Evolutionary conservation across 1,140 invertebrate genomes (phyloP).

Genomic region (Nylanderia fulva): DNA sequence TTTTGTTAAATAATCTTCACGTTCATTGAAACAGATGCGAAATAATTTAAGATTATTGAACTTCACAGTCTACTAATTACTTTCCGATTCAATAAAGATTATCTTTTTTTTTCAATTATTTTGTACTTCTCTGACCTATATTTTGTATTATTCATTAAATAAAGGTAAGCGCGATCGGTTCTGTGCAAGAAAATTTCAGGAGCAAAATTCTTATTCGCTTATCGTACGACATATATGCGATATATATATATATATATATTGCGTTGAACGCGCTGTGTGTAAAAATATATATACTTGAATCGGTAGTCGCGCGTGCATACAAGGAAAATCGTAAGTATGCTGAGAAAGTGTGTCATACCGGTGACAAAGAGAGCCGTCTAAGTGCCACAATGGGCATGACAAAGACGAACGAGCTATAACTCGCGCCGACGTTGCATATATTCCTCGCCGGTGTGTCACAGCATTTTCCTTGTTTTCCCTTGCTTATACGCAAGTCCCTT

Average conservation of each 20-base stretch:
- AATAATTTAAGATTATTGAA: too few species aligned
- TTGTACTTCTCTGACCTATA: background rate
- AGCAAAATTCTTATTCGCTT: slow-evolving; percentile 4
- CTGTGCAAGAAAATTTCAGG: background rate
- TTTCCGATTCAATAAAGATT: too few species aligned
- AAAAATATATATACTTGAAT: background rate
- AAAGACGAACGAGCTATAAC: slow-evolving; percentile 61
- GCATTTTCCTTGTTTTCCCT: slow-evolving; percentile 57
- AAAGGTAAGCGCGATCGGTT: background rate
- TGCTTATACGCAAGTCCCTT: slow-evolving; percentile 34
- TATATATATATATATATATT: too few species aligned
- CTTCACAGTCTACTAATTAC: too few species aligned
- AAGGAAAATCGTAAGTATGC: slow-evolving; percentile 52
- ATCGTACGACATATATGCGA: background rate
- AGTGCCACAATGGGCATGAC: slow-evolving; percentile 59
- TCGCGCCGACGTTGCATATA: slow-evolving; percentile 50
- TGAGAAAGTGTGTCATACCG: slow-evolving; percentile 35
- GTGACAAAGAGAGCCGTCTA: slow-evolving; percentile 58
- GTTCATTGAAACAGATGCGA: too few species aligned
- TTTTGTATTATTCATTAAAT: slow-evolving; percentile 10
- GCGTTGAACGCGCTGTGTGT: background rate
- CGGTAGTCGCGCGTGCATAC: background rate
- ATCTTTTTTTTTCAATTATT: background rate
- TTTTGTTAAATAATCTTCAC: too few species aligned
- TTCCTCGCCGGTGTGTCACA: slow-evolving; percentile 39